Evolutionary conservation across 2,888 invertebrate species (phyloP), one percentile per base, ranked within the genome.

Genomic region (Diaprepes abbreviatus): DNA sequence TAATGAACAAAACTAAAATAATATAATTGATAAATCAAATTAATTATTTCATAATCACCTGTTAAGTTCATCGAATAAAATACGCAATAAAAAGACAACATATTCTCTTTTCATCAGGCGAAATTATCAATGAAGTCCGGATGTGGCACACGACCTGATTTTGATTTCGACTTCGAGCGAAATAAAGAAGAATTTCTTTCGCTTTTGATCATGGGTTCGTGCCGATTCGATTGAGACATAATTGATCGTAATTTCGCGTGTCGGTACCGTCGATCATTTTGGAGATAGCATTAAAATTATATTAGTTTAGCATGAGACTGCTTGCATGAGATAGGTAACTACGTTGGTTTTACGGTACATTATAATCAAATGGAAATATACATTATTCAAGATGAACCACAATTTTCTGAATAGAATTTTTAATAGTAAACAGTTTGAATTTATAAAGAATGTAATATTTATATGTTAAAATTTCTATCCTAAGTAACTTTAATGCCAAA

Each of bases 221-320:
- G 66, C 59, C 62, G 62, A 60, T 55, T 48, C 52, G 60, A 67
- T 67, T 67, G 62, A 67, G 67, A 67, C 62, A 55, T 67, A 67
- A 67, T 67, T 67, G 67, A 62, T 67, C 54, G 62, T 55, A 67
- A 62, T 67, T 67, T 67, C 55, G 62, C 67, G 62, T 67, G 67
- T 33, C 55, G 33, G 40, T 52, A 43, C 52, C 48, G 38, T n/a
- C 52, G 66, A 59, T 66, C 58, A 50, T 50, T 50, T 24, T 48
- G 58, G 24, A 58, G 66, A 58, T 65, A 66, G 33, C 31, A 48
- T 4, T n/a, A 21, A 19, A 43, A 12, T 57, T 58, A 50, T 66
- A 45, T 58, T 58, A 50, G 48, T 66, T 50, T 33, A 38, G 50
- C 66, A 66, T 36, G 66, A 66, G 28, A 57, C 45, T 43, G 57